phyloP scores from a whole-genome alignment of 2,888 invertebrate species.

The Torymus auratus region DNA sequence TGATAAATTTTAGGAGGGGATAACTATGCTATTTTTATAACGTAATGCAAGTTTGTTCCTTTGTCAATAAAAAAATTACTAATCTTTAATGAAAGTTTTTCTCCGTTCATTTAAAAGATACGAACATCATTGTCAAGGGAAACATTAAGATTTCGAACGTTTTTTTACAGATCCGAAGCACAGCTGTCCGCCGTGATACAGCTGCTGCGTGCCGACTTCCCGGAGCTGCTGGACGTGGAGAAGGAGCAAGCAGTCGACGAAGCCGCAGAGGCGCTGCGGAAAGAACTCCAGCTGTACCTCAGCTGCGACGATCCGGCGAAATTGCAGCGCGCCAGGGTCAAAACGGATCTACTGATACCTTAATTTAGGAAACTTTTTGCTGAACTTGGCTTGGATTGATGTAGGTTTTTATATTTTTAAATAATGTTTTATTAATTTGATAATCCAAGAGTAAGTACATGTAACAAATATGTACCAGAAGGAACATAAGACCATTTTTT shows the following conservation, averaged over 20 bases:
- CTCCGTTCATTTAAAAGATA: no score
- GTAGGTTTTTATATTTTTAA: no score
- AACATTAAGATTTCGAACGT: no score
- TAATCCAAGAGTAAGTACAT: no score
- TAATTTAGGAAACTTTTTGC: slow-evolving; percentile 36
- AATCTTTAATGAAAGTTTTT: no score
- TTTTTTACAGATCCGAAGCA: slow-evolving; percentile 63
- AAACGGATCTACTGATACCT: slow-evolving; percentile 70
- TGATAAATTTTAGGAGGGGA: neutral
- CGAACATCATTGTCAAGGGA: no score
- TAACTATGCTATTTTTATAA: slow-evolving; percentile 16
- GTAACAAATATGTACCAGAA: no score
- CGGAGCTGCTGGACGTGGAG: slow-evolving; percentile 62
- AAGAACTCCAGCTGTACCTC: slow-evolving; percentile 68
- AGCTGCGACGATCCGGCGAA: slow-evolving; percentile 60
- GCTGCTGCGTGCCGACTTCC: slow-evolving; percentile 65
- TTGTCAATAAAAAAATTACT: no score
- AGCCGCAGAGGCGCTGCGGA: slow-evolving; percentile 66
- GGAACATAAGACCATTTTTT: no score
- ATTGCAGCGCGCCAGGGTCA: slow-evolving; percentile 67
- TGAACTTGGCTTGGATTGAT: no score
- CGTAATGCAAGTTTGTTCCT: neutral
- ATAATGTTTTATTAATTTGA: no score
- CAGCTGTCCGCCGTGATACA: slow-evolving; percentile 68
- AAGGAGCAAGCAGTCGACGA: slow-evolving; percentile 57